Conservation (phyloP, 2,113 vertebrate genomes). For the Benitochromis conjunctus region DNA sequence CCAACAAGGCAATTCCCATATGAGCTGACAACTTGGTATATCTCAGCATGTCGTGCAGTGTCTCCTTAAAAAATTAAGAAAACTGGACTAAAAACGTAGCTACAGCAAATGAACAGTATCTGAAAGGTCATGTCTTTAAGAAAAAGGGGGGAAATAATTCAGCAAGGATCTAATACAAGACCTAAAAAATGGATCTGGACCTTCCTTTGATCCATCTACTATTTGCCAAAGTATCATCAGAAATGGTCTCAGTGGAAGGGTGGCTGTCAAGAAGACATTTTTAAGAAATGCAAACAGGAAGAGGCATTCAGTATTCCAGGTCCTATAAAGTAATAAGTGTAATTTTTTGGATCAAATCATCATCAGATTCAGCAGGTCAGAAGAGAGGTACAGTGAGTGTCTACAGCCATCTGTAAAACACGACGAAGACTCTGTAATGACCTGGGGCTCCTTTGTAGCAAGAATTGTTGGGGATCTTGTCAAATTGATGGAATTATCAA, state of each 20-base stretch:
- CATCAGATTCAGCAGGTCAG: not conserved
- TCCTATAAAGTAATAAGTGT: not conserved
- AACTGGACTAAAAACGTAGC: no score
- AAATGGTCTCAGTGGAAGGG: not conserved
- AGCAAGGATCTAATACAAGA: not conserved
- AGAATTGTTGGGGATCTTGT: not conserved
- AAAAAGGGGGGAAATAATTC: no score
- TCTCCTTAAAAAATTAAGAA: no score
- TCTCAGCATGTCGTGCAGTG: no score
- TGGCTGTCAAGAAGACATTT: not conserved
- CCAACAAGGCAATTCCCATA: no score
- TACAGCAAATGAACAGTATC: no score
- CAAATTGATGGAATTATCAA: not conserved
- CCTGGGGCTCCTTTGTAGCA: not conserved
- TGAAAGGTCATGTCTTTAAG: no score
- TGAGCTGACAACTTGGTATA: no score
- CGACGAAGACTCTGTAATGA: accelerated
- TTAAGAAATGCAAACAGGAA: not conserved
- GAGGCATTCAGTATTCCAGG: not conserved
- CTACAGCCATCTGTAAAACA: not conserved
- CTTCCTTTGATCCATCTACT: not conserved
- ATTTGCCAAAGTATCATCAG: not conserved
- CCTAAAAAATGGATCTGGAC: not conserved
- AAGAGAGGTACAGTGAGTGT: not conserved
- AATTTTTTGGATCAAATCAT: not conserved